Evolutionary conservation across 1,140 invertebrate genomes (phyloP).

Genomic region (Saccostrea glomerata): DNA sequence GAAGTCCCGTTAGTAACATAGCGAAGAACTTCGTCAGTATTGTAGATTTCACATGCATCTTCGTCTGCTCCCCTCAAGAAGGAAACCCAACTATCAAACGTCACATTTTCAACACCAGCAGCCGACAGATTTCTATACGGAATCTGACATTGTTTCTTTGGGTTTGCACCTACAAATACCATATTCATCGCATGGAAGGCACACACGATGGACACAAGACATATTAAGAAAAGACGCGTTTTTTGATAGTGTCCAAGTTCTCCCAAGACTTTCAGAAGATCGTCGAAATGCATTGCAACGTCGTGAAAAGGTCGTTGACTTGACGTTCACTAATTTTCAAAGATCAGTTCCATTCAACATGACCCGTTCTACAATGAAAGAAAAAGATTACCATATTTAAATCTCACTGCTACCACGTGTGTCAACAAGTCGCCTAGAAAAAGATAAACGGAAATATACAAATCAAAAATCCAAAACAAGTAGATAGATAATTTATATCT

Average conservation of each 20-base stretch:
- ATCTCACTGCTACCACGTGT: background rate
- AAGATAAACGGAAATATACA: background rate
- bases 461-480: background rate
- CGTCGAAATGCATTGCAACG: constrained; percentile 88
- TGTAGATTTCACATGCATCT: constrained; percentile 35
- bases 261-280: constrained; percentile 90
- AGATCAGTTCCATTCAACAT: background rate
- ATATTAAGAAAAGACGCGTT: constrained; percentile 90
- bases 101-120: constrained; percentile 2
- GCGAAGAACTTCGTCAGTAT: background rate
- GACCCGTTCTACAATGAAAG: background rate
- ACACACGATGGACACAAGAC: constrained; percentile 86
- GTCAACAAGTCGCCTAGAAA: background rate
- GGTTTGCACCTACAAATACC: constrained; percentile 82
- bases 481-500: background rate
- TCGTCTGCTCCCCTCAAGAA: constrained; percentile 9
- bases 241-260: constrained; percentile 94
- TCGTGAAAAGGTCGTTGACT: background rate
- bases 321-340: background rate
- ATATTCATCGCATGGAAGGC: constrained; percentile 89
- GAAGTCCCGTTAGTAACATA: constrained; percentile 10
- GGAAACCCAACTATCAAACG: background rate
- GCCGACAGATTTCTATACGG: constrained; percentile 12
- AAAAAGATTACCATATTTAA: constrained; percentile 15
- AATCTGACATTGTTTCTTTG: constrained; percentile 55